Evolutionary conservation across 1,140 invertebrate genomes (phyloP), one percentile per base, ranked within the genome.

Genomic region (Aphaenogaster floridana): DNA sequence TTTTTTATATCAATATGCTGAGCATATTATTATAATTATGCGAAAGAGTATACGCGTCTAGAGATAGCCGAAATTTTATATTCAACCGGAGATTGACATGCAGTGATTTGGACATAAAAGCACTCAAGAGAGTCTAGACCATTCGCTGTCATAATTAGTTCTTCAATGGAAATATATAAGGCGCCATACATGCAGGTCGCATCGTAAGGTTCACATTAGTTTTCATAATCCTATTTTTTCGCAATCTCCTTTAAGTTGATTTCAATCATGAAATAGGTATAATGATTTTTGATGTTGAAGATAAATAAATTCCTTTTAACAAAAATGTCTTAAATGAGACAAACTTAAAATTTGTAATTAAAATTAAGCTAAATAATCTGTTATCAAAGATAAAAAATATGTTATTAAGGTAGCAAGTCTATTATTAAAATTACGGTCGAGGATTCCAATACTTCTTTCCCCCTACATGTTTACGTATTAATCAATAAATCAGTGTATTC

Each of bases 361-460:
- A 74, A 21, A 45, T 59, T 6, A 39, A 74, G 52, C 34, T 21
- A 59, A 42, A 59, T 45, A 76, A 59, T 42, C 4, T 3, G 28
- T 63, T 28, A 61, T 34, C 3, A 63, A 48, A 63, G 57, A 28
- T 78, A 48, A 61, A 78, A 63, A 61, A 48, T 63, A 28, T 17
- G 74, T 63, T 48, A 63, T 63, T 64, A 34, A 48, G 42, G 8
- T n/a, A 48, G 17, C 34, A 48, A 36, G 15, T 64, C 28, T 64
- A 66, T 79, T 64, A 28, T 79, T 79, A 79, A 50, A 50, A 79
- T 79, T 79, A 64, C 28, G 45, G 61, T 36, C 59, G 34, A 79
- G 76, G 59, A 79, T 64, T 63, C 76, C 42, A 17, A 48, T 28
- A 79, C 3, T 11, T 8, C 59, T 28, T 15, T n/a, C 11, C n/a